These are phyloP conservation scores for Misgurnus mizolepis DNA, from an alignment of 2,113 vertebrate species.

Conservation along the genomic window DNA sequence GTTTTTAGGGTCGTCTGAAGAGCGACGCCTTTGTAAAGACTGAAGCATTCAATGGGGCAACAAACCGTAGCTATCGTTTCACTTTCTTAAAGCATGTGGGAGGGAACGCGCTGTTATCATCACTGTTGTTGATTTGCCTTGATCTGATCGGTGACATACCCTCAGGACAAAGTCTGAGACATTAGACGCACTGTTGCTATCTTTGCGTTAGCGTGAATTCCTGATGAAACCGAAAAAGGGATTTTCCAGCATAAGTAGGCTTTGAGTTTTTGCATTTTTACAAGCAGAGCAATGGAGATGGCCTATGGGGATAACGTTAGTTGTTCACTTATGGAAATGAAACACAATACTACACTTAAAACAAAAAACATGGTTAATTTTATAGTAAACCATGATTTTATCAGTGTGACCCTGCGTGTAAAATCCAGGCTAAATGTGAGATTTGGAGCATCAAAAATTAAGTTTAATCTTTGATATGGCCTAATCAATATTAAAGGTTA, in stretches of 20 bases:
- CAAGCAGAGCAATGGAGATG: background rate
- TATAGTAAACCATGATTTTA: no score
- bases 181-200: constrained; percentile 22
- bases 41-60: constrained; percentile 36
- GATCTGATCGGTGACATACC: constrained; percentile 47
- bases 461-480: no score
- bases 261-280: background rate
- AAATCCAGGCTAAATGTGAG: no score
- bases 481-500: no score
- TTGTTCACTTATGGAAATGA: background rate
- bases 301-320: background rate
- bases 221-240: constrained; percentile 7
- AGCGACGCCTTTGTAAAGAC: constrained; percentile 31
- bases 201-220: constrained; percentile 20
- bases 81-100: constrained; percentile 40
- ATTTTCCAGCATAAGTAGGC: background rate
- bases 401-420: no score
- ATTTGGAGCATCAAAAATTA: no score
- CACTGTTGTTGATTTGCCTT: constrained; percentile 45
- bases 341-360: no score
- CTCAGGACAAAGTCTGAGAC: constrained; percentile 44
- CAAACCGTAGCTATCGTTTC: constrained; percentile 21
- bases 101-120: constrained; percentile 26
- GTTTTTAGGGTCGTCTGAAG: constrained; percentile 31
- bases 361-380: no score